A percentile compares a stretch with the other conserved stretches of the same genome.
phyloP scores from a whole-genome alignment of 2,888 invertebrate species.

The Pyrrhia umbra region DNA sequence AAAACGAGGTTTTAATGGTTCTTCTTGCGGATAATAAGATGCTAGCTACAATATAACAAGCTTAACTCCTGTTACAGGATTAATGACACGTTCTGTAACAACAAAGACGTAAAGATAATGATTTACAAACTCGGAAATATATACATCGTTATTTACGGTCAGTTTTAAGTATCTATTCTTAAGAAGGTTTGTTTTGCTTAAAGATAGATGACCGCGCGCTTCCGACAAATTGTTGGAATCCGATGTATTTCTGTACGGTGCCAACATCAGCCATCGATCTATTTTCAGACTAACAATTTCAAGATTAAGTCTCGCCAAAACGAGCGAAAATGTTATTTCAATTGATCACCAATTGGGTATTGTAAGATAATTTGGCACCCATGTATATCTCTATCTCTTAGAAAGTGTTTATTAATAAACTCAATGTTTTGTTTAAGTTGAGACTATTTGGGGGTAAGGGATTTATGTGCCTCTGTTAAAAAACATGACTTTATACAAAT shows the following conservation, averaged over 20 bases:
- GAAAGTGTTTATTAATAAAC: constrained; percentile 35
- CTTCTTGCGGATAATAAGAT: constrained; percentile 55
- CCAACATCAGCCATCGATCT: constrained; percentile 49
- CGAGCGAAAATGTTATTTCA: constrained; percentile 40
- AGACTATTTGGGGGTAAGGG: background rate
- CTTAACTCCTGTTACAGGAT: constrained; percentile 53
- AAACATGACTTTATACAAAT: constrained; percentile 31
- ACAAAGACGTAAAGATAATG: constrained; percentile 73
- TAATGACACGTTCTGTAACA: constrained; percentile 60
- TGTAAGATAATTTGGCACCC: constrained; percentile 48
- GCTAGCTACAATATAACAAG: constrained; percentile 45
- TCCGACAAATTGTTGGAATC: constrained; percentile 55
- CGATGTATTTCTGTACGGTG: constrained; percentile 54
- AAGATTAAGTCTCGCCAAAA: constrained; percentile 47
- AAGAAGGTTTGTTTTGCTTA: constrained; percentile 16
- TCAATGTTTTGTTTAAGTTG: constrained; percentile 16
- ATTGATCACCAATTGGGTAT: constrained; percentile 54
- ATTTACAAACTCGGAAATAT: constrained; percentile 75
- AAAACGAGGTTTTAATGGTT: constrained; percentile 62
- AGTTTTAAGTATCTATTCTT: constrained; percentile 44
- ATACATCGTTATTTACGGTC: constrained; percentile 55
- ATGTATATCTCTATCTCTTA: constrained; percentile 39
- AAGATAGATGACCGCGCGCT: constrained; percentile 35
- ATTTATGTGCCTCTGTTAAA: constrained; percentile 18
- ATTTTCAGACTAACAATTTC: constrained; percentile 49